Conservation (phyloP, 2,888 invertebrate genomes). For the Ophioninae sp. region DNA sequence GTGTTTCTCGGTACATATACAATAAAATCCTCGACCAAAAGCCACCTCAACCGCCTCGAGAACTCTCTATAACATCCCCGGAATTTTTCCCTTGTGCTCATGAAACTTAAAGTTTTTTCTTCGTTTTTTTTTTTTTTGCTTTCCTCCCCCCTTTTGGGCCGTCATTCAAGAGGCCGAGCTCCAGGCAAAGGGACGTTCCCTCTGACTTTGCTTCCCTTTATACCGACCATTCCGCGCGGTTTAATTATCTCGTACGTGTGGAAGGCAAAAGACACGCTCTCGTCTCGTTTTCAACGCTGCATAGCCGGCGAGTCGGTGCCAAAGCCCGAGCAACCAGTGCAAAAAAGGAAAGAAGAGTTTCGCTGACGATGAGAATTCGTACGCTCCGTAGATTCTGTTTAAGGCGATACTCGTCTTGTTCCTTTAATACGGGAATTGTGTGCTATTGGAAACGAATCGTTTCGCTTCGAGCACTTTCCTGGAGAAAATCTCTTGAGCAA, state of each 20-base stretch:
- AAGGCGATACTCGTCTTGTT: neutral
- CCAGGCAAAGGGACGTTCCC: conserved; percentile 1
- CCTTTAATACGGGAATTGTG: conserved; percentile 13
- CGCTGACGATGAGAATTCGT: conserved; percentile 52
- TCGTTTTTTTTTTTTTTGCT: conserved; percentile 59
- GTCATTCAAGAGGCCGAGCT: conserved; percentile 41
- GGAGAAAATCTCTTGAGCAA: conserved; percentile 5
- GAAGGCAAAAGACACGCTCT: conserved; percentile 60
- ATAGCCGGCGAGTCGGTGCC: conserved; percentile 10
- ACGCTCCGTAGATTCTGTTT: conserved; percentile 23
- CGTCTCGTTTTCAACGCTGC: conserved; percentile 48
- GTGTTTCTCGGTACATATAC: conserved; percentile 8
- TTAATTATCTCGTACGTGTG: conserved; percentile 68
- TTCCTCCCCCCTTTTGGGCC: conserved; percentile 23
- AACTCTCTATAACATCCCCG: conserved; percentile 60
- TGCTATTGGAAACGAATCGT: neutral
- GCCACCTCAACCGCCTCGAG: conserved; percentile 40
- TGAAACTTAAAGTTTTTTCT: conserved; percentile 61
- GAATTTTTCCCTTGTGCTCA: conserved; percentile 65
- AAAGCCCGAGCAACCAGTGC: neutral
- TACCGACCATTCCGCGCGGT: conserved; percentile 66
- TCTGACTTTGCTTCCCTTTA: conserved; percentile 53
- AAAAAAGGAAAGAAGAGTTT: conserved; percentile 17
- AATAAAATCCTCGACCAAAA: conserved; percentile 35
- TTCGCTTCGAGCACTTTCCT: neutral